Conservation (phyloP, 2,797 vertebrate species). For the Chiroxiphia lanceolata region DNA sequence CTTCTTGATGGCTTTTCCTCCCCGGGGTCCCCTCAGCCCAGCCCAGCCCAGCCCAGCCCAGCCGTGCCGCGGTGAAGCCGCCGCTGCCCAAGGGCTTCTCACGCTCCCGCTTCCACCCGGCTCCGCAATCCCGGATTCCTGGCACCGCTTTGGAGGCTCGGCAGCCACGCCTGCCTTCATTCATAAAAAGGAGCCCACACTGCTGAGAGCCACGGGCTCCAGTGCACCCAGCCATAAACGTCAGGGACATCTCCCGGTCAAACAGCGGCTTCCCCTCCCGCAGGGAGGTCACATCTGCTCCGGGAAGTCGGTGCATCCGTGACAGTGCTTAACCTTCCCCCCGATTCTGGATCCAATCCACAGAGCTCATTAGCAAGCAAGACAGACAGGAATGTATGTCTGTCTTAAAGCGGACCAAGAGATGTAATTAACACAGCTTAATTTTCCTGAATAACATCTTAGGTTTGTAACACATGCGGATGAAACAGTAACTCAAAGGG, state of each 20-base stretch:
- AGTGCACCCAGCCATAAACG: not conserved
- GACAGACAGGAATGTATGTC: not conserved
- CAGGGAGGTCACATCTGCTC: not conserved
- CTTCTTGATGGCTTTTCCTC: not conserved
- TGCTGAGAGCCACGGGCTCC: not conserved
- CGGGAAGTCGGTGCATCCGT: not conserved
- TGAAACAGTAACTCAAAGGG: not conserved
- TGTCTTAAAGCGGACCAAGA: not conserved
- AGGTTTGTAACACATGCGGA: not conserved
- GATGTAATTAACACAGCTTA: not conserved
- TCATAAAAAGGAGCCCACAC: not conserved
- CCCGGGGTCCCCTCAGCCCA: not conserved
- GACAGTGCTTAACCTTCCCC: not conserved
- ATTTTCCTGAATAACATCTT: not conserved
- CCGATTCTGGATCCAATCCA: not conserved
- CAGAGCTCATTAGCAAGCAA: not conserved
- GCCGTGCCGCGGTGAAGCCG: rapidly evolving
- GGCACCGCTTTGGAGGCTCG: not conserved
- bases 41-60: not conserved
- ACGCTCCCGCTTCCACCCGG: not conserved
- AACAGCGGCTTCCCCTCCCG: rapidly evolving
- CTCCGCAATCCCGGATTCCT: not conserved
- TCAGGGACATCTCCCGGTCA: not conserved
- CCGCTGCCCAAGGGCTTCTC: not conserved
- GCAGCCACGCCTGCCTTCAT: slow-evolving; percentile 1